Evolutionary conservation across 2,888 invertebrate species (phyloP), one percentile per base, ranked within the genome.

Genomic region (Psylliodes chrysocephalus): DNA sequence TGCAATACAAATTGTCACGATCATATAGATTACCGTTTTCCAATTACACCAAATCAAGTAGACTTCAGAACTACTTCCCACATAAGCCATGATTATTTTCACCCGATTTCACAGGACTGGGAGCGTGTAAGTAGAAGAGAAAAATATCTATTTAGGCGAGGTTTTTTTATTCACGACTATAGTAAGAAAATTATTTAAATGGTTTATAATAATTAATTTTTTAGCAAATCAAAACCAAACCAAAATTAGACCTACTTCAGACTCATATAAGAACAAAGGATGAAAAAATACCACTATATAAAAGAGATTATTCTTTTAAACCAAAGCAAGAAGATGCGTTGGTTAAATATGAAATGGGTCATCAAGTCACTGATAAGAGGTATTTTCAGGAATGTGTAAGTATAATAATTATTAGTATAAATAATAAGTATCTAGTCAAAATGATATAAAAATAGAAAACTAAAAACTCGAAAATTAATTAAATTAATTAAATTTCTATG

Each of bases 1-100:
- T 15, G 15, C 14, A 49, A 8, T 30, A 25, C 15, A 49, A 49
- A 49, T 49, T 25, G 30, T 30, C 30, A 28, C 15, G 49, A 17
- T 59, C 76, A 78, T 60, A 73, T 79, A 1, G 82, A 81, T 70
- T 80, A 81, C 71, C 77, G 79, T 2, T 74, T 74, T 61, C 81
- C 81, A 3, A 67, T 81, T 5, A 63, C 78, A 28, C 77, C 77
- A 15, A 79, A 78, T 66, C 73, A 75, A 44, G 74, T 78, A 7
- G 81, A 82, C 73, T 81, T 77, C 59, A 69, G 81, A 38, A 80
- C 81, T 15, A 74, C 75, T 8, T 78, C 77, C 17, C 69, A 73
- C 15, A 72, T 67, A 18, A 76, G 75, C 67, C 80, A 80, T 62
- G 30, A 49, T 10, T 49, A 64, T 70, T 46, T 73, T 72, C 62